These are phyloP conservation scores for Amphipyra tragopoginis DNA, from an alignment of 2,888 invertebrate species.

Conservation along the genomic window DNA sequence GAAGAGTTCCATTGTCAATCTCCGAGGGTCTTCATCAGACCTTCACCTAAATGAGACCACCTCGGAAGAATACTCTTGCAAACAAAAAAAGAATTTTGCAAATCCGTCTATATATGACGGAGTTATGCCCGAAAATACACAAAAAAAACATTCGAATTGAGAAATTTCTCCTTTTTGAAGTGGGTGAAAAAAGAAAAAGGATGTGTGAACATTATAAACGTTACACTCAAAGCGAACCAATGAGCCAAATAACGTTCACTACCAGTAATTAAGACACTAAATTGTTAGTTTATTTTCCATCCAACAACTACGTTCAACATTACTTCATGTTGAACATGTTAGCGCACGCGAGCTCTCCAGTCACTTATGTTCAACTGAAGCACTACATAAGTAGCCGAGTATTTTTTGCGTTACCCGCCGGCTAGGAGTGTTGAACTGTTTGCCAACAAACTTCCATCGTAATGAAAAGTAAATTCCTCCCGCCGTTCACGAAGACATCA, in stretches of 20 bases:
- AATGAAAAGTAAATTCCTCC: slow-evolving; percentile 85
- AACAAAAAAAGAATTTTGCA: too few species aligned
- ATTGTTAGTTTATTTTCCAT: slow-evolving; percentile 29
- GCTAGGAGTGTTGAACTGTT: slow-evolving; percentile 78
- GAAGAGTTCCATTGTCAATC: too few species aligned
- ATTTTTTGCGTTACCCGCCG: slow-evolving; percentile 55
- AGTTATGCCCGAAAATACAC: too few species aligned
- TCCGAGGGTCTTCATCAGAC: too few species aligned
- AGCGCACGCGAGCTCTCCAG: slow-evolving; percentile 35
- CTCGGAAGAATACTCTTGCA: too few species aligned
- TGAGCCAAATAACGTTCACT: not conserved
- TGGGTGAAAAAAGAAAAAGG: too few species aligned
- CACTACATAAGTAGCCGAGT: slow-evolving; percentile 40
- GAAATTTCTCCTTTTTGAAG: too few species aligned
- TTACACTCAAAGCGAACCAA: not conserved
- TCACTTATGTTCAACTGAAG: slow-evolving; percentile 48
- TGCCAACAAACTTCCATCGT: slow-evolving; percentile 83
- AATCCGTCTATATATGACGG: too few species aligned
- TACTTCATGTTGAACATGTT: slow-evolving; percentile 23
- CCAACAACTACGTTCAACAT: slow-evolving; percentile 7
- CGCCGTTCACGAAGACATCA: slow-evolving; percentile 76
- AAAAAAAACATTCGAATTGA: too few species aligned
- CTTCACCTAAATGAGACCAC: too few species aligned
- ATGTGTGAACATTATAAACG: not conserved
- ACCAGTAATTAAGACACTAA: slow-evolving; percentile 32